phyloP scores from a whole-genome alignment of 2,888 invertebrate genomes.

The Thymelicus sylvestris region DNA sequence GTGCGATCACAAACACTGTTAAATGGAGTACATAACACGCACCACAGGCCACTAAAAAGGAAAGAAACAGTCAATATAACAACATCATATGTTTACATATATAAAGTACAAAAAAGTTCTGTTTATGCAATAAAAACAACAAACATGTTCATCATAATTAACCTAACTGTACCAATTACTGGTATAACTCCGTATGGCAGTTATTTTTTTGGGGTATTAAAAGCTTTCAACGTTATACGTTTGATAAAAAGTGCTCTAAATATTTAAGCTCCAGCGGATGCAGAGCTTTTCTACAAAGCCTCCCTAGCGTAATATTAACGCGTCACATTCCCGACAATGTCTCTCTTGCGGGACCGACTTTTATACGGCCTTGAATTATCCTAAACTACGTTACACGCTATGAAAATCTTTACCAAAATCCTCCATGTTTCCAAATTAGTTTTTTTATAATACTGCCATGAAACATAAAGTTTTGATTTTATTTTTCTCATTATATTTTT shows the following conservation, averaged over 20 bases:
- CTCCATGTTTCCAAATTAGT: neutral
- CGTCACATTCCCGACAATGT: conserved; percentile 35
- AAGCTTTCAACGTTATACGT: neutral
- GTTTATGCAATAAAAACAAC: no score
- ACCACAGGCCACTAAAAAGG: no score
- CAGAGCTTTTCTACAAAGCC: conserved; percentile 38
- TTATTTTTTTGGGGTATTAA: conserved; percentile 13
- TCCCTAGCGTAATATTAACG: conserved; percentile 44
- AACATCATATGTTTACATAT: no score
- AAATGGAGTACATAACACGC: no score
- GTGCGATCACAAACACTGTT: no score
- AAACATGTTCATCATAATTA: neutral
- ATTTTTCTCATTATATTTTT: no score
- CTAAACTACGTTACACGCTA: conserved; percentile 4
- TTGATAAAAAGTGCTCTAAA: conserved; percentile 18
- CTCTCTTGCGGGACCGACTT: conserved; percentile 18
- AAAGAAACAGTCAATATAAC: no score
- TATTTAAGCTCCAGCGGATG: conserved; percentile 13
- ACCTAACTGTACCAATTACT: neutral
- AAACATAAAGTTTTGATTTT: no score
- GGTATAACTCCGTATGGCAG: neutral
- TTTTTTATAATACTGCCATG: no score
- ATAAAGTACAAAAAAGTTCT: neutral
- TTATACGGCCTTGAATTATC: conserved; percentile 20
- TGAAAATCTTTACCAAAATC: conserved; percentile 11